Evolutionary conservation across 2,113 vertebrate genomes (phyloP).

Genomic region (Progne subis): DNA sequence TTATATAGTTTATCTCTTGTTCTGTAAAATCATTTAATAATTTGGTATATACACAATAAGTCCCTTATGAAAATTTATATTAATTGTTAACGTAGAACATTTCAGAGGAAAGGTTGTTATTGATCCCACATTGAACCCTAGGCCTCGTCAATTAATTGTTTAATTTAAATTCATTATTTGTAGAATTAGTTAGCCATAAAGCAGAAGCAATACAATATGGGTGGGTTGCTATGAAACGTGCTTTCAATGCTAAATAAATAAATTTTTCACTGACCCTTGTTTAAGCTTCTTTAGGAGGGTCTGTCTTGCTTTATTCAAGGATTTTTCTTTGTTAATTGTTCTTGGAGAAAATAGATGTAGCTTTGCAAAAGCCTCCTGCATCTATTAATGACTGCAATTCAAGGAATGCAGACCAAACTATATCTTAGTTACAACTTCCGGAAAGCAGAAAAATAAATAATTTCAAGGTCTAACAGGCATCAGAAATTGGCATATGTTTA

Average conservation of each 20-base stretch:
- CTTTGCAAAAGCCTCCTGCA: slow-evolving; percentile 24
- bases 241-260: background rate
- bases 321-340: slow-evolving; percentile 50
- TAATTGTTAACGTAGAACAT: slow-evolving; percentile 32
- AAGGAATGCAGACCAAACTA: background rate
- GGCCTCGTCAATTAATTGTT: slow-evolving; percentile 20
- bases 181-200: slow-evolving; percentile 51
- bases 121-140: slow-evolving; percentile 32
- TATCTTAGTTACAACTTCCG: background rate
- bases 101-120: slow-evolving; percentile 21
- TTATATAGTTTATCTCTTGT: slow-evolving; percentile 6
- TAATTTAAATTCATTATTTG: slow-evolving; percentile 62
- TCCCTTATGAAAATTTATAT: slow-evolving; percentile 25
- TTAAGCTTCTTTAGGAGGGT: slow-evolving; percentile 31
- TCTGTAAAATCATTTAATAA: slow-evolving; percentile 4
- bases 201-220: background rate
- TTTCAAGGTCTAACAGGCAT: slow-evolving; percentile 25
- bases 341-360: slow-evolving; percentile 16
- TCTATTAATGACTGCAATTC: slow-evolving; percentile 14
- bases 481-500: background rate
- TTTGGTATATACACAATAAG: background rate
- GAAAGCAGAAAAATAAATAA: background rate
- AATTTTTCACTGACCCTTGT: slow-evolving; percentile 18
- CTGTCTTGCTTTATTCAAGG: slow-evolving; percentile 37
- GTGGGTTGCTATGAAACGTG: background rate